Base-by-base conservation (phyloP, 2,888 invertebrate genomes). In the Sclerodermus sp. region DNA sequence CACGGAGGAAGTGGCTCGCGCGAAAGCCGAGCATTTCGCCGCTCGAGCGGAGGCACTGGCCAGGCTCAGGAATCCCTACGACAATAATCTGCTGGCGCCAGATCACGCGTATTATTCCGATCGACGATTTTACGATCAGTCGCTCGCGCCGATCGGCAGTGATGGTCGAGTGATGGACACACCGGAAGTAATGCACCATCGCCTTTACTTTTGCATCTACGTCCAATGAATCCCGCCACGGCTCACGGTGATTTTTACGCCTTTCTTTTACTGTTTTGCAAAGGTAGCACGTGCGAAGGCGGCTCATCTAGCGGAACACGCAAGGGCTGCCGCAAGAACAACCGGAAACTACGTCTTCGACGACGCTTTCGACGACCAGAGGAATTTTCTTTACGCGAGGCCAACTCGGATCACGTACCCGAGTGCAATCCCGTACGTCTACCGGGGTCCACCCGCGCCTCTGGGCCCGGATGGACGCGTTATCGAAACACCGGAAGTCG, bases 241-340 rank as follows among this genome's bases (percentile, higher is more conserved):
- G n/a, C n/a, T n/a, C n/a, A n/a, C n/a, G n/a, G n/a, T n/a, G n/a
- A n/a, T n/a, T n/a, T n/a, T n/a, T n/a, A n/a, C n/a, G n/a, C n/a
- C n/a, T 13, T 36, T 9, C 14, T 36, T 36, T 14, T 14, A 36
- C 14, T 10, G n/a, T 36, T 30, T 30, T 10, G 30, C 10, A 9
- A 34, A 62, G 62, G 53, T 62, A 31, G 42, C 59, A 8, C 76
- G 75, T 47, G 81, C 81, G 17, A 79, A 78, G 55, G 78, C 75
- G 18, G 77, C 77, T n/a, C 80, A 80, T 63, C 62, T 77, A 10
- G 68, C 71, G 2, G 74, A 75, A 13, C 74, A 73, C 49, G 75
- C 74, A 8, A 65, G 73, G 39, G 77, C 72, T 41, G 68, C 71
- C 30, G 68, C 76, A 45, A 69, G 61, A 34, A 61, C 70, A 12